Evolutionary conservation across 2,888 invertebrate genomes (phyloP), one percentile per base, ranked within the genome.

Genomic region (Hesperia comma): DNA sequence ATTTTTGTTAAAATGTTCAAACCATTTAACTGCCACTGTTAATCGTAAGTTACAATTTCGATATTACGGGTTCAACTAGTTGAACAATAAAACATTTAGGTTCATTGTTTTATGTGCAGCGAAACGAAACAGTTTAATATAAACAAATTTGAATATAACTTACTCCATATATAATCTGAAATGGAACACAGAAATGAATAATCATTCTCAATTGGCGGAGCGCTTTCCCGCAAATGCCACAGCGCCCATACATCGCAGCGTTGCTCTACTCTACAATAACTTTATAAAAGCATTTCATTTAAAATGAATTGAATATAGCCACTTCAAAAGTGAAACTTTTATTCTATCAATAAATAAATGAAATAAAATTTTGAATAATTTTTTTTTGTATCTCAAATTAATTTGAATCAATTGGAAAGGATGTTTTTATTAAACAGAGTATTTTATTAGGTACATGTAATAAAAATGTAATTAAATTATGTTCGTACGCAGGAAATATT

Each of bases 161-260:
- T 14, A 51, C 58, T 58, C 26, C 33, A 46, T 60, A 17, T 21
- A 49, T 33, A 43, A 51, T 14, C 46, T 32, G 46, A 14, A 61
- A 37, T 49, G 60, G 32, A 49, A 61, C 17, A 49, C 46, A 61
- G 60, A 51, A 49, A 49, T 61, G 60, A 61, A 49, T 37, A 61
- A 61, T 19, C 33, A 14, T 17, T 61, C 33, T 49, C 60, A 61
- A 61, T 61, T 61, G 60, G 33, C 49, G 43, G 49, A 49, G 33
- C 33, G 60, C 60, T 32, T 32, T 58, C 43, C 26, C 58, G 46
- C 46, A 32, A 43, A 41, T 17, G 32, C 58, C 58, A 46, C 58
- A 58, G 46, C 58, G 12, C 58, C 49, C 51, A 51, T 21, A 26
- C 51, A 51, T 51, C 14, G 51, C 21, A 26, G 6, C 49, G 32